A percentile compares a stretch with the other conserved stretches of the same genome.
Conservation (phyloP, 2,797 vertebrate species). For the Pangasius sanitwongsei region DNA sequence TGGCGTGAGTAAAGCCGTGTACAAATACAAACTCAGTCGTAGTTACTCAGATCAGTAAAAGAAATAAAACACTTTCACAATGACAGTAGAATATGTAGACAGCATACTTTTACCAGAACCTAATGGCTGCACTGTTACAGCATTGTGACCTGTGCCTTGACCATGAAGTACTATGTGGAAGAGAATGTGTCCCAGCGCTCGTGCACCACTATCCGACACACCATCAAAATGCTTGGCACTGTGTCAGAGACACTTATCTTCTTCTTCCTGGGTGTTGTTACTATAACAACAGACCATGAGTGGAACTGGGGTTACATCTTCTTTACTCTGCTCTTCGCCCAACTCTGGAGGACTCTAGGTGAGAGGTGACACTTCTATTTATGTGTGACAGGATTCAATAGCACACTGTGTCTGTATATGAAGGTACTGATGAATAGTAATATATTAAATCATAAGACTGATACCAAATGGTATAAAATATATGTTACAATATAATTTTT, state of each 20-base stretch:
- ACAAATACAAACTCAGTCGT: background rate
- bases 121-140: slow-evolving; percentile 68
- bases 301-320: slow-evolving; percentile 97
- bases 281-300: slow-evolving; percentile 91
- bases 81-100: background rate
- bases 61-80: background rate
- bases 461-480: background rate
- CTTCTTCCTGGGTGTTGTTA: slow-evolving; percentile 96
- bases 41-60: background rate
- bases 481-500: background rate
- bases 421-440: background rate
- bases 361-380: slow-evolving; percentile 53
- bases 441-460: background rate
- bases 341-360: slow-evolving; percentile 94
- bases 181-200: slow-evolving; percentile 97
- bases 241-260: slow-evolving; percentile 97
- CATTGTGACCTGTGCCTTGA: slow-evolving; percentile 93
- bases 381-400: background rate
- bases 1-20: slow-evolving; percentile 87
- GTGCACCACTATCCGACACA: slow-evolving; percentile 93
- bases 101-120: background rate
- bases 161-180: slow-evolving; percentile 97
- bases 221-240: slow-evolving; percentile 94
- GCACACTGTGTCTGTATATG: background rate
- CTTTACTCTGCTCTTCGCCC: slow-evolving; percentile 90